Evolutionary conservation across 37 sponge, comb jelly and placozoan species (phyloP).

Genomic region (Mnemiopsis leidyi): DNA sequence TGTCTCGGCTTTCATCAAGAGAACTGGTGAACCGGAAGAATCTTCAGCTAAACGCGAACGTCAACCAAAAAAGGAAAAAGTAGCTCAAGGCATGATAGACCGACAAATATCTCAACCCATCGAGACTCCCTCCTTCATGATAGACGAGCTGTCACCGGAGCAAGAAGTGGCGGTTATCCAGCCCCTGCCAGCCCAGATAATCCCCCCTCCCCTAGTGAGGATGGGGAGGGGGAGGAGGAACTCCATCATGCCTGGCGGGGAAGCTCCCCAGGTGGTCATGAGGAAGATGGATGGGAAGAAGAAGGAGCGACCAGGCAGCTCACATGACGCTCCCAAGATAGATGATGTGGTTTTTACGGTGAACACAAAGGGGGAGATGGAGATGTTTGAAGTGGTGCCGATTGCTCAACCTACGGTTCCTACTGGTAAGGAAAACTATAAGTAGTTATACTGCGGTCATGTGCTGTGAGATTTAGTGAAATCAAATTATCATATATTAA

Average conservation of each 20-base stretch:
- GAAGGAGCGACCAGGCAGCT: background rate
- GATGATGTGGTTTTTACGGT: slow-evolving; percentile 12
- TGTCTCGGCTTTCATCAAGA: background rate
- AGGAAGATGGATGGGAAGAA: slow-evolving; percentile 6
- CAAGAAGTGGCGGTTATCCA: slow-evolving; percentile 18
- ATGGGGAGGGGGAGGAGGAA: slow-evolving; percentile 16
- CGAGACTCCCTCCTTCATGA: background rate
- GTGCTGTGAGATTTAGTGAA: too few species aligned
- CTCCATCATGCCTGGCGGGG: slow-evolving; percentile 3
- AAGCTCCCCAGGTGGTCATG: background rate
- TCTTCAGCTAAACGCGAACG: background rate
- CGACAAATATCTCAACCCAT: background rate
- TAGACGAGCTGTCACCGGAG: background rate
- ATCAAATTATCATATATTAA: too few species aligned
- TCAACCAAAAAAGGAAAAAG: background rate
- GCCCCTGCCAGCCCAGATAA: slow-evolving; percentile 30
- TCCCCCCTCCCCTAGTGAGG: background rate
- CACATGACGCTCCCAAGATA: background rate
- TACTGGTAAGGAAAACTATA: too few species aligned
- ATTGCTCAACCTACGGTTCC: background rate
- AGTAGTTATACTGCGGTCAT: too few species aligned
- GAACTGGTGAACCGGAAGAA: background rate
- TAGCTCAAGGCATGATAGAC: background rate
- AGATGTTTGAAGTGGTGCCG: slow-evolving; percentile 29
- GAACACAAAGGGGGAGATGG: slow-evolving; percentile 25